These are phyloP conservation scores for Coelopa frigida DNA, from an alignment of 1,140 invertebrate genomes.

Conservation along the genomic window DNA sequence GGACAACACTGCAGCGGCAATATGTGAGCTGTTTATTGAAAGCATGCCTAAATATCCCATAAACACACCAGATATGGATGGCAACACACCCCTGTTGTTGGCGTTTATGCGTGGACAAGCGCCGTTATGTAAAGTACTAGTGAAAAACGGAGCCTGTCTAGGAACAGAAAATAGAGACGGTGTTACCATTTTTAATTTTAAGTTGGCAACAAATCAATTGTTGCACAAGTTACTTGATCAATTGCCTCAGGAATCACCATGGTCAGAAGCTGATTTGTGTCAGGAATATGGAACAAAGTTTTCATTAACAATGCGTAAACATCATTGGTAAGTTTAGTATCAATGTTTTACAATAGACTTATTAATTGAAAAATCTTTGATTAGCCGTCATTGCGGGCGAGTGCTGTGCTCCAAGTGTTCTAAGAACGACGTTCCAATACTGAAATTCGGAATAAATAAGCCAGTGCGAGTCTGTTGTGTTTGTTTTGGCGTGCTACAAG, in stretches of 20 bases:
- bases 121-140: slow-evolving; percentile 78
- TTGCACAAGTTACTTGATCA: slow-evolving; percentile 76
- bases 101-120: slow-evolving; percentile 95
- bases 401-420: slow-evolving; percentile 90
- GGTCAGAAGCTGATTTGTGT: slow-evolving; percentile 88
- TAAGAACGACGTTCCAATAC: slow-evolving; percentile 85
- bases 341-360: too few relatives aligned
- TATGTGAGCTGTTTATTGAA: slow-evolving; percentile 90
- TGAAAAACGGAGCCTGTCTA: slow-evolving; percentile 78
- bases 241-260: slow-evolving; percentile 79
- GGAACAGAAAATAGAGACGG: slow-evolving; percentile 86
- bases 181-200: slow-evolving; percentile 88
- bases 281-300: slow-evolving; percentile 89
- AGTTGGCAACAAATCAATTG: slow-evolving; percentile 86
- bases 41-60: slow-evolving; percentile 89
- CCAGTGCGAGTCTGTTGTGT: slow-evolving; percentile 88
- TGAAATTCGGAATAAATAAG: slow-evolving; percentile 91
- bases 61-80: slow-evolving; percentile 75
- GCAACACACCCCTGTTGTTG: slow-evolving; percentile 72
- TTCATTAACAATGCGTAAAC: slow-evolving; percentile 85
- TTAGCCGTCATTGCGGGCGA: slow-evolving; percentile 92
- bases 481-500: slow-evolving; percentile 84
- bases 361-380: too few relatives aligned
- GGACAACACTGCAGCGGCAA: slow-evolving; percentile 84
- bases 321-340: slow-evolving; percentile 72